These are phyloP conservation scores for Siphamia tubifer DNA, from an alignment of 2,113 vertebrate species.

Conservation along the genomic window DNA sequence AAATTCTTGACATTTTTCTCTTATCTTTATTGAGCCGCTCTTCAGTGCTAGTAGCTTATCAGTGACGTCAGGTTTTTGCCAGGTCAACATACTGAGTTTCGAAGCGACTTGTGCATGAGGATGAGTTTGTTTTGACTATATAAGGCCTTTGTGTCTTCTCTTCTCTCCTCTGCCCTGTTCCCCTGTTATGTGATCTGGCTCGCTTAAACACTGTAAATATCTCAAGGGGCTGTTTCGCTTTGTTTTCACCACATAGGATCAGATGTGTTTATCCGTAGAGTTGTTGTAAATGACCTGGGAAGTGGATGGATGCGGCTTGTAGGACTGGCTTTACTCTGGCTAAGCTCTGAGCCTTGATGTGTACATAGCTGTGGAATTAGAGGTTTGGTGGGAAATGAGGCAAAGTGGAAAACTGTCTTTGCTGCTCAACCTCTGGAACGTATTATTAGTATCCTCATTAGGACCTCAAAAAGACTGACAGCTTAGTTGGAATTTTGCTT, in stretches of 20 bases:
- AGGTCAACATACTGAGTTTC: background rate
- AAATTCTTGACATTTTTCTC: slow-evolving; percentile 16
- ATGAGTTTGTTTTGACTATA: slow-evolving; percentile 55
- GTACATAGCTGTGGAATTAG: background rate
- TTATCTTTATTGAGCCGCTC: background rate
- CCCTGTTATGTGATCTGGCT: slow-evolving; percentile 2
- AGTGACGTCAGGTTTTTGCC: background rate
- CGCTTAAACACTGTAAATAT: slow-evolving; percentile 25
- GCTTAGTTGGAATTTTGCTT: background rate
- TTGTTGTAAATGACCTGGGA: background rate
- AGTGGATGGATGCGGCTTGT: background rate
- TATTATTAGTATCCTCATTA: background rate
- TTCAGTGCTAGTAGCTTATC: slow-evolving; percentile 22
- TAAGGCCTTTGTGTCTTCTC: slow-evolving; percentile 39
- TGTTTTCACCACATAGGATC: slow-evolving; percentile 14
- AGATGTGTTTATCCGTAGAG: slow-evolving; percentile 20
- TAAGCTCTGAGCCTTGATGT: background rate
- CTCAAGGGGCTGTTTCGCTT: slow-evolving; percentile 17
- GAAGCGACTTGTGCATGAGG: slow-evolving; percentile 4
- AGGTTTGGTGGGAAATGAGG: slow-evolving; percentile 9
- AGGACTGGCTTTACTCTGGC: background rate
- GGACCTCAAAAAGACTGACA: background rate
- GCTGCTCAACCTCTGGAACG: background rate
- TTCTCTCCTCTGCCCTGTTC: slow-evolving; percentile 3
- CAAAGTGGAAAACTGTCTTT: background rate